These are phyloP conservation scores for Ashinkailepas kermadecensis DNA, from an alignment of 2,888 invertebrate genomes.

Conservation along the genomic window DNA sequence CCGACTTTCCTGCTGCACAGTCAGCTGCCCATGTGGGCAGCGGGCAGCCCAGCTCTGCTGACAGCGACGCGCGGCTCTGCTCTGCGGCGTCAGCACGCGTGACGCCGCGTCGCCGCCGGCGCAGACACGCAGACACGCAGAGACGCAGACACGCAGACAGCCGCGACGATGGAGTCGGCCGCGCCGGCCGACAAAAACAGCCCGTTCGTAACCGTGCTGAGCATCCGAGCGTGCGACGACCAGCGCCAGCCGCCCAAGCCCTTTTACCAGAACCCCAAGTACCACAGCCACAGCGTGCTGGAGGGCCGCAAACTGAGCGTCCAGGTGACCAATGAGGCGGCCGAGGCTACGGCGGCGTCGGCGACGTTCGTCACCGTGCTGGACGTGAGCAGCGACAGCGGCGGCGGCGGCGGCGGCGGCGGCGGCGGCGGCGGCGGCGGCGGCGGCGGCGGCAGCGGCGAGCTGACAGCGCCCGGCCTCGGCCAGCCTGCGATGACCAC, in stretches of 20 bases:
- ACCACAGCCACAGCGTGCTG: constrained; percentile 20
- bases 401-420: background rate
- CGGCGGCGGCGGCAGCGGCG: background rate
- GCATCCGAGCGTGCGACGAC: background rate
- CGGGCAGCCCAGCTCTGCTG: too few species aligned
- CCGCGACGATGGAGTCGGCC: too few species aligned
- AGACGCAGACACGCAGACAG: too few species aligned
- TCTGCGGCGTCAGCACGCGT: too few species aligned
- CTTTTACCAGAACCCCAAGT: constrained; percentile 9
- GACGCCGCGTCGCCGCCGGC: too few species aligned
- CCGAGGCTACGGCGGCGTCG: background rate
- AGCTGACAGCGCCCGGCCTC: background rate
- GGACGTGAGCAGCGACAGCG: background rate
- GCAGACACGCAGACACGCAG: too few species aligned
- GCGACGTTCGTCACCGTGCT: background rate
- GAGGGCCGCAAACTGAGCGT: constrained; percentile 20
- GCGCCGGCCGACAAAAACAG: background rate
- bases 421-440: background rate
- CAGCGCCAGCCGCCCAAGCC: background rate
- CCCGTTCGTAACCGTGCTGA: constrained; percentile 6
- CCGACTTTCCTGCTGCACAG: too few species aligned
- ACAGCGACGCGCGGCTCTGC: too few species aligned
- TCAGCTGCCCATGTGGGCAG: too few species aligned
- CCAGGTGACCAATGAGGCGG: background rate
- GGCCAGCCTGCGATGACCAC: background rate